Conservation (phyloP, 2,888 invertebrate species). For the Axea sp. region DNA sequence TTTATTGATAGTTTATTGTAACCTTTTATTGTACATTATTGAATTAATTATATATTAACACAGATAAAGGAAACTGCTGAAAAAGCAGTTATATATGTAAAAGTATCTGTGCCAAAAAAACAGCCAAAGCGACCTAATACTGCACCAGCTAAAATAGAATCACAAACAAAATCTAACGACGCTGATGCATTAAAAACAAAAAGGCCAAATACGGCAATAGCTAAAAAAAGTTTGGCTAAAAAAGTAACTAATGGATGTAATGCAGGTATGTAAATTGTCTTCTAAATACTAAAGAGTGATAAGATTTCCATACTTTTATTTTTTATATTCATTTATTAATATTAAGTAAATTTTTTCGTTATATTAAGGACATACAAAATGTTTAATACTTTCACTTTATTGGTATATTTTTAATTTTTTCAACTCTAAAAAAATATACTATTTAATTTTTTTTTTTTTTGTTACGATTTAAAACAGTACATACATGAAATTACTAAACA, state of each 20-base stretch:
- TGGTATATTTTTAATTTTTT: too few species aligned
- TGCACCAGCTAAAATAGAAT: slow-evolving; percentile 80
- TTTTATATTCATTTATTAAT: too few species aligned
- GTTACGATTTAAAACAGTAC: too few species aligned
- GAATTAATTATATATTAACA: too few species aligned
- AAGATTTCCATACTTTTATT: neutral
- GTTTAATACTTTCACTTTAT: too few species aligned
- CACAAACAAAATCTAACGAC: slow-evolving; percentile 56
- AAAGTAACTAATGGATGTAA: slow-evolving; percentile 68
- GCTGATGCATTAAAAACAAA: slow-evolving; percentile 62
- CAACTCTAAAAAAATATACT: too few species aligned
- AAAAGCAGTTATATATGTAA: slow-evolving; percentile 92
- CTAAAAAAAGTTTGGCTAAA: slow-evolving; percentile 75
- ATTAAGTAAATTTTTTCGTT: neutral
- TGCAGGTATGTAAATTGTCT: slow-evolving; percentile 14
- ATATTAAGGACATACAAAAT: too few species aligned
- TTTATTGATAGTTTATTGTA: too few species aligned
- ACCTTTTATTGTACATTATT: too few species aligned
- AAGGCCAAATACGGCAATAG: slow-evolving; percentile 67
- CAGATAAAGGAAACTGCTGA: slow-evolving; percentile 95
- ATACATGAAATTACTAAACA: too few species aligned
- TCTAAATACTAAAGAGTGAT: too few species aligned
- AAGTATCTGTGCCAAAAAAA: slow-evolving; percentile 84
- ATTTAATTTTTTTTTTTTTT: too few species aligned
- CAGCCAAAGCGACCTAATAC: slow-evolving; percentile 80